Conservation (phyloP, 2,113 vertebrate species). For the Ranitomeya variabilis region DNA sequence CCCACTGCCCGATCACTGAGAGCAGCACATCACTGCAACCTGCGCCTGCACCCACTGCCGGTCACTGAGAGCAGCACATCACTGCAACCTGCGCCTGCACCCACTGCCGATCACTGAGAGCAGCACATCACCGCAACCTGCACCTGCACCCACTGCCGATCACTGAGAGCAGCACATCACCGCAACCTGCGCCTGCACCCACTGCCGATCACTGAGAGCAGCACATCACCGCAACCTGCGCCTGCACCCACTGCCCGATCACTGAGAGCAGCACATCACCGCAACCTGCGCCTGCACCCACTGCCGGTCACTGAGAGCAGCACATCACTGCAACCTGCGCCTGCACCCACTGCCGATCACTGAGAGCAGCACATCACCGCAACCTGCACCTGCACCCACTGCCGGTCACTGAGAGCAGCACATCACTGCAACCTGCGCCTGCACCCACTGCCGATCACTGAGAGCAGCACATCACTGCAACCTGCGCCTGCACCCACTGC, state of each 20-base stretch:
- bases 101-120: not conserved
- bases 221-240: not conserved
- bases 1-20: too few relatives aligned
- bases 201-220: not conserved
- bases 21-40: constrained; percentile 17
- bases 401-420: not conserved
- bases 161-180: not conserved
- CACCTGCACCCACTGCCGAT: not conserved
- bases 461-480: not conserved
- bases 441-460: too few relatives aligned
- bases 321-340: not conserved
- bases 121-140: constrained; percentile 15
- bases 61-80: not conserved
- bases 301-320: not conserved
- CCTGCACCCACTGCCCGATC: too few relatives aligned
- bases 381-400: not conserved
- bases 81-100: not conserved
- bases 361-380: not conserved
- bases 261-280: not conserved
- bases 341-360: too few relatives aligned
- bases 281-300: not conserved
- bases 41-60: not conserved
- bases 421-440: not conserved
- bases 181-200: not conserved
- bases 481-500: not conserved